Base-by-base conservation (phyloP, 2,113 vertebrate species). In the Progne subis region DNA sequence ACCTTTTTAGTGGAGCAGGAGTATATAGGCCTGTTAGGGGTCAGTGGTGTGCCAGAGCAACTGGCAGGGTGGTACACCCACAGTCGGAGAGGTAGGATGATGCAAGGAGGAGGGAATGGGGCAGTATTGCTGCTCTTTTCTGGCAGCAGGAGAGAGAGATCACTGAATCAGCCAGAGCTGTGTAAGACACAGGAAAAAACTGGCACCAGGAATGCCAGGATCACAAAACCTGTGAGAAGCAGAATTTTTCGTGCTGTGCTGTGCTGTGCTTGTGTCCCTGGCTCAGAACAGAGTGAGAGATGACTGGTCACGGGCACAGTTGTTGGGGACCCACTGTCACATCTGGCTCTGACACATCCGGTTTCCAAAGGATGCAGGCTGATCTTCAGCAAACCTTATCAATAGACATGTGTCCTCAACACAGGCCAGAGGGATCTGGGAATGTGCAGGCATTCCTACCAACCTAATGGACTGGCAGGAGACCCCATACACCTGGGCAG, bases 61-160 rank as follows among this genome's bases (percentile, higher is more conserved):
- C 26, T 0, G 15, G 24, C 34, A 75, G 29, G 6, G 21, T 49
- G 43, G 5, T 21, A 19, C 17, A n/a, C 20, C 0, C 0, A 72
- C 70, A 78, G 9, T 52, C 60, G 34, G 43, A 34, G 26, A 55
- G 12, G 23, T 9, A 32, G 59, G 46, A 46, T 53, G 55, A 15
- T 79, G 52, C 6, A 17, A 43, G 53, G 20, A 76, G 34, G 34
- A 72, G 19, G 32, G 41, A 74, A 52, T 8, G 18, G 26, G 8
- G 63, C 5, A 39, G 21, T 19, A 18, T 37, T 0, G 7, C 21
- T 57, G 55, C 49, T 83, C 46, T 87, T 76, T 32, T 74, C 46
- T 78, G 28, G 43, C 46, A 84, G 23, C 32, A n/a, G 25, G 43
- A 52, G 39, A 53, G 31, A n/a, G 21, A 43, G 5, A 25, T 34